phyloP scores from a whole-genome alignment of 2,113 vertebrate genomes.

The Probosciger aterrimus region DNA sequence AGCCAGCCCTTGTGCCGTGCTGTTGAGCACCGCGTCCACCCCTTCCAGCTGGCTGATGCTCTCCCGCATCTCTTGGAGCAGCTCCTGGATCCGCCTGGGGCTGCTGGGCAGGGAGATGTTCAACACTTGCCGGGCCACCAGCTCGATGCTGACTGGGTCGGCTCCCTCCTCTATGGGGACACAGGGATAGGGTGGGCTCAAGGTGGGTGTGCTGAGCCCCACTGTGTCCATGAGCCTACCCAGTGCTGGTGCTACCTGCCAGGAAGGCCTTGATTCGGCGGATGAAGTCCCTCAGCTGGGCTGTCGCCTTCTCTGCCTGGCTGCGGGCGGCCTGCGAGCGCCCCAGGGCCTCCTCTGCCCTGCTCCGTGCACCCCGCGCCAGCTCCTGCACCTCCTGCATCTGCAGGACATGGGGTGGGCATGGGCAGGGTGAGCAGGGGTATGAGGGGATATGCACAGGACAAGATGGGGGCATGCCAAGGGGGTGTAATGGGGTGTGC shows the following conservation, averaged over 20 bases:
- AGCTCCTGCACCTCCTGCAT: constrained; percentile 77
- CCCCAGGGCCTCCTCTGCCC: constrained; percentile 68
- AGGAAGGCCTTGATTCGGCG: constrained; percentile 84
- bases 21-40: constrained; percentile 72
- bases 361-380: constrained; percentile 73
- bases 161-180: constrained; percentile 82
- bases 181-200: not conserved
- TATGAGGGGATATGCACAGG: accelerated
- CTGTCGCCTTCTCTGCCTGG: constrained; percentile 72
- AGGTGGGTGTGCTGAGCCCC: accelerated
- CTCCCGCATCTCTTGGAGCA: constrained; percentile 75
- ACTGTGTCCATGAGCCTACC: not conserved
- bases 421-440: not conserved
- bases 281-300: constrained; percentile 80
- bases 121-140: constrained; percentile 81
- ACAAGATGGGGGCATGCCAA: not conserved
- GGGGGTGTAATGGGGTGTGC: not conserved
- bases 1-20: constrained; percentile 68
- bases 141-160: constrained; percentile 84
- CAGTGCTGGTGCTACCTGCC: constrained; percentile 54
- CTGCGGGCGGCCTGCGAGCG: constrained; percentile 74
- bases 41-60: constrained; percentile 74
- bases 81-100: constrained; percentile 45
- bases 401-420: constrained; percentile 27
- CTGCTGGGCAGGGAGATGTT: constrained; percentile 80